Evolutionary conservation across 2,113 vertebrate species (phyloP).

Genomic region (Brachypteracias leptosomus): DNA sequence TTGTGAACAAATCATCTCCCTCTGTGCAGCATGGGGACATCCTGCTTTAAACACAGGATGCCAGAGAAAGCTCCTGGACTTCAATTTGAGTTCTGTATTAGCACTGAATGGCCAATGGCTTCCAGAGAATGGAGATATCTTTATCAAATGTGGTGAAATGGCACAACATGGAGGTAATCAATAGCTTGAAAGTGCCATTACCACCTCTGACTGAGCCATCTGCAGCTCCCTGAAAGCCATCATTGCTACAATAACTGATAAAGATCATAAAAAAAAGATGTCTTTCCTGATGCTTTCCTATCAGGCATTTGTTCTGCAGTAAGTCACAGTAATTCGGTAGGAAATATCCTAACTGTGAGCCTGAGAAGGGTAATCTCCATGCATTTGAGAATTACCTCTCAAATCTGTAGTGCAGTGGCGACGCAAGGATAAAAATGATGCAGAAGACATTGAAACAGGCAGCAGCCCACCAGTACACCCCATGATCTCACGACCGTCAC

Average conservation of each 20-base stretch:
- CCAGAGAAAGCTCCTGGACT: not conserved
- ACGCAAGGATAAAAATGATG: fast-evolving
- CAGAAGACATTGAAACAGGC: fast-evolving
- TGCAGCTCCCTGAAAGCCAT: not conserved
- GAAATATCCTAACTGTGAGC: not conserved
- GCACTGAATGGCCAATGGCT: not conserved
- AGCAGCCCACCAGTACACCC: not conserved
- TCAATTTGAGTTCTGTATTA: not conserved
- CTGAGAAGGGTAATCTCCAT: not conserved
- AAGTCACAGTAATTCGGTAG: not conserved
- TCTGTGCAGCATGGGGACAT: fast-evolving
- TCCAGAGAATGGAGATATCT: not conserved
- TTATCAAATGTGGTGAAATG: not conserved
- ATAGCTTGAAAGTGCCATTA: not conserved
- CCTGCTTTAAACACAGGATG: not conserved
- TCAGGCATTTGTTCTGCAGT: not conserved
- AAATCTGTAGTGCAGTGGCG: not conserved
- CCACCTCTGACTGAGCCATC: not conserved
- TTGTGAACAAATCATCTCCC: not conserved
- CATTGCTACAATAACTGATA: not conserved
- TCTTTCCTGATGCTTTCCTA: not conserved
- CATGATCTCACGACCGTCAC: not conserved
- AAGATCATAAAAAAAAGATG: not conserved
- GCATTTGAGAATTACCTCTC: not conserved
- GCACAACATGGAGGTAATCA: not conserved